These are phyloP conservation scores for Macroramphosus scolopax DNA, from an alignment of 2,797 vertebrate species.

Conservation along the genomic window DNA sequence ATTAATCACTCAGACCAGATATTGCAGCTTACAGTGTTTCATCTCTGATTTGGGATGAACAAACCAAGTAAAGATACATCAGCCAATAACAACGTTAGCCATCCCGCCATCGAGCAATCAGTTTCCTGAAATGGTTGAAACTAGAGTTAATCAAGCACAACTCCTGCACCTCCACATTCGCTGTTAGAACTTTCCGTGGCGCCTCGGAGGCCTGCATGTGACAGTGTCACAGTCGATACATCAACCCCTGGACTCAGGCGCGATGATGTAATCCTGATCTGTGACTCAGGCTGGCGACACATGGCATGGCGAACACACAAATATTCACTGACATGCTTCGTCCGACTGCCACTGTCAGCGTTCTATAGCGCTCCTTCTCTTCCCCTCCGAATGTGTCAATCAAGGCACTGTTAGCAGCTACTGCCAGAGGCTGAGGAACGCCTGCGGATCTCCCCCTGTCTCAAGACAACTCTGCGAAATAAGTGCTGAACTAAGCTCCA, in stretches of 20 bases:
- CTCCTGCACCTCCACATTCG: conserved; percentile 23
- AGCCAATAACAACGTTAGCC: no score
- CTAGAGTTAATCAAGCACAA: conserved; percentile 6
- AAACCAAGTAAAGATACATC: no score
- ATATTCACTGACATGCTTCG: conserved; percentile 21
- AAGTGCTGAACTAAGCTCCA: conserved; percentile 54
- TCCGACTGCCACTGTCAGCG: conserved; percentile 21
- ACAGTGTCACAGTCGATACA: conserved; percentile 59
- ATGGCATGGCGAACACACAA: conserved; percentile 37
- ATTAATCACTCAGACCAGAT: no score
- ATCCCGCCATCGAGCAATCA: no score
- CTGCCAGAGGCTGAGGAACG: conserved; percentile 21
- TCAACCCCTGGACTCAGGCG: conserved; percentile 45
- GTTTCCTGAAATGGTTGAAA: conserved; percentile 18
- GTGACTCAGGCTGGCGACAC: conserved; percentile 58
- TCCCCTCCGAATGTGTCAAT: conserved; percentile 35
- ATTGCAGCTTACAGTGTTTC: not conserved
- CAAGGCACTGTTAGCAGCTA: conserved; percentile 25
- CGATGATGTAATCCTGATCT: conserved; percentile 57
- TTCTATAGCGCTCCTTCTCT: conserved; percentile 4
- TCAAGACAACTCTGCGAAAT: conserved; percentile 4
- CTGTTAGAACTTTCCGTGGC: conserved; percentile 25
- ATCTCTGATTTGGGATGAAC: no score
- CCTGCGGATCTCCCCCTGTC: conserved; percentile 20
- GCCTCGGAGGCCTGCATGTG: conserved; percentile 46